These are phyloP conservation scores for Vipera latastei DNA, from an alignment of 2,797 vertebrate species.

Conservation along the genomic window DNA sequence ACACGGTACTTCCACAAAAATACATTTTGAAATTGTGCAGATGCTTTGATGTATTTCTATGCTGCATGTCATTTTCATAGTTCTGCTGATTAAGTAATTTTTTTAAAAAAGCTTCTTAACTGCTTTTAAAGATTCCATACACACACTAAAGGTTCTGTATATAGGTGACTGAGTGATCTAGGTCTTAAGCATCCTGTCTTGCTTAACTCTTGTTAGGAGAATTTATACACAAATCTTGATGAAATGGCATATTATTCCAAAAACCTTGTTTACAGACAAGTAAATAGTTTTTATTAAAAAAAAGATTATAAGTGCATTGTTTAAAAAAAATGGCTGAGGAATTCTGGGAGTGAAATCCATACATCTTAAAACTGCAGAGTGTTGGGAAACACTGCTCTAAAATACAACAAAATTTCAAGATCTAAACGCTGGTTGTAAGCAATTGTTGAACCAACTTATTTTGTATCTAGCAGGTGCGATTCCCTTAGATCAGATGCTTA, in stretches of 20 bases:
- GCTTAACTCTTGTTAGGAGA: background rate
- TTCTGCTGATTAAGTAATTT: background rate
- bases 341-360: background rate
- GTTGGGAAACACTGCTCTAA: background rate
- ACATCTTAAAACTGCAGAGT: background rate
- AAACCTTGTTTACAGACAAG: background rate
- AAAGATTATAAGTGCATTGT: background rate
- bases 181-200: background rate
- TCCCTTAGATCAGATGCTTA: background rate
- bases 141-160: background rate
- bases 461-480: background rate
- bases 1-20: background rate
- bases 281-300: background rate
- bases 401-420: background rate
- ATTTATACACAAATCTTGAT: background rate
- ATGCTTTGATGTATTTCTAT: background rate
- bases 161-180: background rate
- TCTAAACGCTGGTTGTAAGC: background rate
- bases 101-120: background rate
- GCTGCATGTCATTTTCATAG: background rate
- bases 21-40: background rate
- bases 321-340: background rate
- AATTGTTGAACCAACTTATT: background rate
- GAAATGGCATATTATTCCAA: background rate
- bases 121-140: background rate